Base-by-base conservation (phyloP, 35 echinoderm and acorn worm genomes). In the Apostichopus japonicus region DNA sequence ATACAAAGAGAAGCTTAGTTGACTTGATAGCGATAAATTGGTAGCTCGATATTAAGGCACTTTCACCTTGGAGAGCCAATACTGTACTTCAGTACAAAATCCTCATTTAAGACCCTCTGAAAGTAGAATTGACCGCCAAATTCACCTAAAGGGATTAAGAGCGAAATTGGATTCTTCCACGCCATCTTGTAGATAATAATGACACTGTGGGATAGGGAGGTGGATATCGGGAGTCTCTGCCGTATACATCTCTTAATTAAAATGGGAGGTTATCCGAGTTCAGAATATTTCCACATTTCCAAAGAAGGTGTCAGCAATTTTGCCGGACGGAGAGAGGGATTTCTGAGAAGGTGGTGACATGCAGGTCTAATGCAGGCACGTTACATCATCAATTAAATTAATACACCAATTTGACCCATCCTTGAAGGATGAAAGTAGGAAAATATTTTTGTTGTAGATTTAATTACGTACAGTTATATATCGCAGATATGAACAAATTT, bases 131-230 rank as follows among this genome's bases (percentile, higher is more conserved):
- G 23, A 22, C 77, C 10, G 14, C 51, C 8, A 33, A 15, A 78
- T 78, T 22, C 77, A 78, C 77, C 77, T 78, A 33, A 24, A 78
- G 77, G 77, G 51, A 78, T 25, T 78, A 78, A 33, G 8, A 78
- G 77, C 51, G 77, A 78, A 78, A 78, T 78, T 78, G 77, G 77
- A 78, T 78, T 78, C 51, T 6, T 78, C 77, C 11, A 33, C 72
- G 24, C 72, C 17, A 25, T 22, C 77, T 19, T 78, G 6, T 33
- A 25, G 2, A 10, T 33, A 78, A 78, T 78, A 33, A 10, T 33
- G 8, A 25, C 8, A 78, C 14, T 8, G 51, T 25, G 51, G 77
- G 23, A 78, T 8, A 25, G 23, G 51, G 21, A 25, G 77, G 51
- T 78, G 13, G 51, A 78, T 19, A 22, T 78, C 21, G 51, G 19